phyloP scores from a whole-genome alignment of 2,797 vertebrate genomes.

The Rhyacichthys aspro region DNA sequence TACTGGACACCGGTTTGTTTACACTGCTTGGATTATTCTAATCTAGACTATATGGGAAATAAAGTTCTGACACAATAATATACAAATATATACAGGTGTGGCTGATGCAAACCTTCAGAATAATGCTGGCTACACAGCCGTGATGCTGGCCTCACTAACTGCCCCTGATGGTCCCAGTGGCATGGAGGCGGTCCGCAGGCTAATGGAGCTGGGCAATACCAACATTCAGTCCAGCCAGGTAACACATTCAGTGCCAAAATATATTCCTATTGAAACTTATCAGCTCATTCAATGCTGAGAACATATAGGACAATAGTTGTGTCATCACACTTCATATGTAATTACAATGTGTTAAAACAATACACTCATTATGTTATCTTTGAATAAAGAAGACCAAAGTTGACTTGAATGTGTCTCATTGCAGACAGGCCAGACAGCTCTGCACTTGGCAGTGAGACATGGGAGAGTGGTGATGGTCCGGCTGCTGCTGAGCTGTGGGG shows the following conservation, averaged over 20 bases:
- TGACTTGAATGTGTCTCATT: background rate
- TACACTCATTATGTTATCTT: background rate
- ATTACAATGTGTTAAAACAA: background rate
- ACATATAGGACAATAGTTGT: background rate
- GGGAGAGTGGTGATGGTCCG: slow-evolving; percentile 89
- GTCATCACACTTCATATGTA: background rate
- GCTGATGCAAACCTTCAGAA: slow-evolving; percentile 89
- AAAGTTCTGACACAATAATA: background rate
- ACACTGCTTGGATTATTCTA: background rate
- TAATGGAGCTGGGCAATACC: slow-evolving; percentile 88
- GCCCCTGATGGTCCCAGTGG: slow-evolving; percentile 83
- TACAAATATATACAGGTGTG: slow-evolving; percentile 78
- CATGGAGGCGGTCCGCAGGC: slow-evolving; percentile 89
- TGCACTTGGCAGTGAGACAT: slow-evolving; percentile 93
- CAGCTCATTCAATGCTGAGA: background rate
- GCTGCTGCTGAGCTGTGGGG: slow-evolving; percentile 87
- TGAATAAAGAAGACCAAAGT: background rate
- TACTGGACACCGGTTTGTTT: slow-evolving; percentile 89
- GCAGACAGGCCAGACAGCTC: slow-evolving; percentile 90
- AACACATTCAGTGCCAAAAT: slow-evolving; percentile 1
- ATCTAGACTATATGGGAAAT: background rate
- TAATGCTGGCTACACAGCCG: slow-evolving; percentile 89
- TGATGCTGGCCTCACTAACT: slow-evolving; percentile 92
- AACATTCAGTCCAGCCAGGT: slow-evolving; percentile 88
- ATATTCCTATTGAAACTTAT: background rate